Percentiles rank a stretch among this genome's conserved stretches.
These are phyloP conservation scores for Aspidoscelis tigris DNA, from an alignment of 2,113 vertebrate genomes.

Conservation along the genomic window DNA sequence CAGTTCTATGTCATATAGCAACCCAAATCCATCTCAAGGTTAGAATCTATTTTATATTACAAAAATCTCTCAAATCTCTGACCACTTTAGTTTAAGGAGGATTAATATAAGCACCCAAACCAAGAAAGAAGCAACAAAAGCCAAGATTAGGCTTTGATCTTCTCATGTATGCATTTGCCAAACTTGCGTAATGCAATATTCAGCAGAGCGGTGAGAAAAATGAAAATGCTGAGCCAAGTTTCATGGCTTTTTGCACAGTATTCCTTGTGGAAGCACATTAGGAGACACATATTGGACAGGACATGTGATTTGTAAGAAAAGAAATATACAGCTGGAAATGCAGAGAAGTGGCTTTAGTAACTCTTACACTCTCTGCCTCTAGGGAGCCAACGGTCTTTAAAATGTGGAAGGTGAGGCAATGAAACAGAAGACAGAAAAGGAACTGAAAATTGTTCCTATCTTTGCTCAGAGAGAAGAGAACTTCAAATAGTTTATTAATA, in stretches of 20 bases:
- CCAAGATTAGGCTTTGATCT: constrained; percentile 72
- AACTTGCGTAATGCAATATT: constrained; percentile 44
- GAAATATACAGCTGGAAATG: neutral
- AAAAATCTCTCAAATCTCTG: constrained; percentile 67
- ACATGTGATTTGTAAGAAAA: neutral
- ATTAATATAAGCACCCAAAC: constrained; percentile 68
- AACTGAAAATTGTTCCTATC: neutral
- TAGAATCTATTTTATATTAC: constrained; percentile 67
- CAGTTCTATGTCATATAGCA: constrained; percentile 63
- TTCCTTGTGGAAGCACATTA: constrained; percentile 33
- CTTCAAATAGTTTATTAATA: neutral
- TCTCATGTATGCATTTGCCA: constrained; percentile 68
- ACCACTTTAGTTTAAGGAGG: constrained; percentile 64
- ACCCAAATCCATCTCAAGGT: constrained; percentile 64
- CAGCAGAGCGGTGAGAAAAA: constrained; percentile 39
- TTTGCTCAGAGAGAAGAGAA: neutral
- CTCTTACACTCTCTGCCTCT: constrained; percentile 1
- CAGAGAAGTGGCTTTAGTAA: constrained; percentile 6
- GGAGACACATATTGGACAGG: neutral
- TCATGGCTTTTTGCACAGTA: constrained; percentile 26
- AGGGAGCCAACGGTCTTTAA: neutral
- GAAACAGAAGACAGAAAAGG: neutral
- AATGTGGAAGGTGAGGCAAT: neutral
- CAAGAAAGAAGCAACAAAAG: constrained; percentile 62
- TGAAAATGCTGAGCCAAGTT: constrained; percentile 25